Base-by-base conservation (phyloP, 2,797 vertebrate species). In the Rhinatrema bivittatum region DNA sequence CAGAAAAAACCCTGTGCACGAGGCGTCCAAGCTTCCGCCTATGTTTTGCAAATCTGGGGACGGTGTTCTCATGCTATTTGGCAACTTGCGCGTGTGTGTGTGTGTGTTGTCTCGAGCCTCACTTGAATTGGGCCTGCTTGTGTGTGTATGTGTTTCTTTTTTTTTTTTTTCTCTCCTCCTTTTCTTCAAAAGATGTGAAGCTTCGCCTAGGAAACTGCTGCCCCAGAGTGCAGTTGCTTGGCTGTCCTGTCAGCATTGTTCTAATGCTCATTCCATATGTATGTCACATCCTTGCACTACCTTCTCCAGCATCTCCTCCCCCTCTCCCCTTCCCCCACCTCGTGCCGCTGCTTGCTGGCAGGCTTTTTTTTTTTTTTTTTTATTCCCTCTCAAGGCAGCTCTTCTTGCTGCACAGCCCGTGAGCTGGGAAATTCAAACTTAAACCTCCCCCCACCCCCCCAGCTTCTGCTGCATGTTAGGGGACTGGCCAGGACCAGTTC, bases 221-320 rank as follows among this genome's bases (percentile, higher is more conserved):
- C 65, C 71, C 68, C 60, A 66, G 57, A 76, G 70, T 65, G 60
- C 62, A 56, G 57, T 54, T 45, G 60, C 67, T 60, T 65, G 68
- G 68, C 73, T 62, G 65, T 64, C 70, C 70, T 77, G 78, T 70
- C 62, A 71, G 76, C 74, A 84, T 85, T 86, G 80, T 86, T 82
- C 72, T 62, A 65, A 58, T 46, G 55, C 80, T 85, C 73, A 79
- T 85, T 85, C 74, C 64, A 72, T 79, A 86, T 85, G 80, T 81
- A 77, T 80, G 76, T 85, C 84, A 84, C 81, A 87, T 82, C 74
- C 62, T 62, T 64, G 53, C 59, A 42, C 59, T 58, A 45, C 32
- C 37, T 61, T 65, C 48, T 36, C 25, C 42, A 26, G 18, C 26
- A 37, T 39, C 21, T 19, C 25, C 16, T 36, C 42, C 32, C 28